A percentile compares a stretch with the other conserved stretches of the same genome.
These are phyloP conservation scores for Heterodera filipjevi DNA, from an alignment of 2,888 invertebrate genomes.

Conservation along the genomic window DNA sequence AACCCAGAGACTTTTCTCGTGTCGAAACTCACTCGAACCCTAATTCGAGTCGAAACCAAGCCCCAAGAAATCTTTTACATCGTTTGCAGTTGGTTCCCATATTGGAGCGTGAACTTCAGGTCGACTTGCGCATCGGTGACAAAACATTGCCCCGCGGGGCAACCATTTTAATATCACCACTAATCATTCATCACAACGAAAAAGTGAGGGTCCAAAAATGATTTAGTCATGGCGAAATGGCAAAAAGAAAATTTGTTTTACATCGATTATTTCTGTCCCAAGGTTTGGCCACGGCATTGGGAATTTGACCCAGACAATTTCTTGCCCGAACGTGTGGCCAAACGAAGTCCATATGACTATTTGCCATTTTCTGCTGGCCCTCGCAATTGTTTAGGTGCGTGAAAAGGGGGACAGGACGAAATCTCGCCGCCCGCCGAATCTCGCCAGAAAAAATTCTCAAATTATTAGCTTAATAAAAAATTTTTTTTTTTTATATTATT, in stretches of 20 bases:
- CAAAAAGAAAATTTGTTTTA: neutral
- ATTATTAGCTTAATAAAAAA: too few relatives aligned
- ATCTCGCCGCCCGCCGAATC: too few relatives aligned
- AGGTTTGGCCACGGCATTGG: slow-evolving; percentile 51
- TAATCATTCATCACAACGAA: slow-evolving; percentile 64
- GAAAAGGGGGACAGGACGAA: neutral
- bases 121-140: slow-evolving; percentile 42
- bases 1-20: too few relatives aligned
- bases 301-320: slow-evolving; percentile 67
- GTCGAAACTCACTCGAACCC: too few relatives aligned
- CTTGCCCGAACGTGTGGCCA: slow-evolving; percentile 57
- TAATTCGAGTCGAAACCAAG: too few relatives aligned
- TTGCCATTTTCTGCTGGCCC: slow-evolving; percentile 56
- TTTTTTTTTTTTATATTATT: too few relatives aligned
- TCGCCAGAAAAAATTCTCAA: too few relatives aligned
- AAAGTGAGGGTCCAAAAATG: slow-evolving; percentile 36
- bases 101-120: slow-evolving; percentile 39
- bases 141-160: slow-evolving; percentile 55
- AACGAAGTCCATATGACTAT: slow-evolving; percentile 50
- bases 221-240: neutral
- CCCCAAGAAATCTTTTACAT: neutral
- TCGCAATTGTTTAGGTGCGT: slow-evolving; percentile 53
- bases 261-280: neutral
- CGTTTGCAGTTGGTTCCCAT: slow-evolving; percentile 35
- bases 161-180: slow-evolving; percentile 42